These are phyloP conservation scores for Haliclystus octoradiatus DNA, from an alignment of 30 jellyfish, hydroid and myxozoan species.

Conservation along the genomic window DNA sequence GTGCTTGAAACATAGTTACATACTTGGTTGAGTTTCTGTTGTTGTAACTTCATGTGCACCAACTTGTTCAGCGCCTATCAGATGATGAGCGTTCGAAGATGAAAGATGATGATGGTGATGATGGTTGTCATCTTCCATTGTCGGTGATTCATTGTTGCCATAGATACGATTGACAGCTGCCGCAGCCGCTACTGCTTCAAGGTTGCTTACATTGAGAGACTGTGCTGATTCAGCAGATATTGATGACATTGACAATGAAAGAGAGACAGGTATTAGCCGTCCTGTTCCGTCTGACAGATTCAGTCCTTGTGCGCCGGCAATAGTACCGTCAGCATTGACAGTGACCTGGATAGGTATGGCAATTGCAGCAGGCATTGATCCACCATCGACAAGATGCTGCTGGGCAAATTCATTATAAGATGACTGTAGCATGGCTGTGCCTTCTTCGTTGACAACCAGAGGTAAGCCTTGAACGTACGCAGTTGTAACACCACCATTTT, in stretches of 20 bases:
- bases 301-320: slow-evolving; percentile 97
- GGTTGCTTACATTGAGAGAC: background rate
- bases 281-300: slow-evolving; percentile 84
- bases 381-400: slow-evolving; percentile 62
- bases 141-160: slow-evolving; percentile 6
- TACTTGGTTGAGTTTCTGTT: background rate
- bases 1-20: background rate
- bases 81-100: too few relatives aligned
- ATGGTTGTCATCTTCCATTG: background rate
- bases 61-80: background rate
- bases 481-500: slow-evolving; percentile 28
- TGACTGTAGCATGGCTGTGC: slow-evolving; percentile 39
- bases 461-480: slow-evolving; percentile 76
- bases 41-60: background rate
- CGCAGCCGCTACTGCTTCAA: slow-evolving; percentile 61
- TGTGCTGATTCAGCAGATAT: slow-evolving; percentile 1
- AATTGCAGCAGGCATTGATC: slow-evolving; percentile 82
- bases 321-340: slow-evolving; percentile 94
- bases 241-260: slow-evolving; percentile 68
- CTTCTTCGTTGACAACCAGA: slow-evolving; percentile 55
- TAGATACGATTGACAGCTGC: slow-evolving; percentile 46
- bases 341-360: slow-evolving; percentile 98
- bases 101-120: too few relatives aligned
- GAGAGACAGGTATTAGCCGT: slow-evolving; percentile 81
- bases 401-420: slow-evolving; percentile 35